Conservation (phyloP, 2,888 invertebrate genomes). For the Drosophila hawaiiensis region DNA sequence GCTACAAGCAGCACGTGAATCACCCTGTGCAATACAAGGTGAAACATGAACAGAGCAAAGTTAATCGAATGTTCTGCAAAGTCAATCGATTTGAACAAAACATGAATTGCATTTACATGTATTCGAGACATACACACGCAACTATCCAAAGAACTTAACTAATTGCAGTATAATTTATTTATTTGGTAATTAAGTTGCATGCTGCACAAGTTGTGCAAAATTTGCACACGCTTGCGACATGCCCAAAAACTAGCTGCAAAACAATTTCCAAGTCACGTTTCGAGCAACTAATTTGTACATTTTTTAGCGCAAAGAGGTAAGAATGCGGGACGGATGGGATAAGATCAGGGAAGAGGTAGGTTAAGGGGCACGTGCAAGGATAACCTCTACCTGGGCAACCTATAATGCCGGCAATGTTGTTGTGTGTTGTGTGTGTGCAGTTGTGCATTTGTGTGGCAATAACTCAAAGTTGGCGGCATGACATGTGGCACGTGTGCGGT, state of each 20-base stretch:
- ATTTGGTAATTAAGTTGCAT: slow-evolving; percentile 75
- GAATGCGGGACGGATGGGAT: slow-evolving; percentile 21
- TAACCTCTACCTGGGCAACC: slow-evolving; percentile 19
- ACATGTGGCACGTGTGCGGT: slow-evolving; percentile 78
- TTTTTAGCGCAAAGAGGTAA: slow-evolving; percentile 51
- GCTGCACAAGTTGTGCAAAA: slow-evolving; percentile 55
- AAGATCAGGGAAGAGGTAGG: slow-evolving; percentile 10
- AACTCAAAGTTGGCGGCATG: slow-evolving; percentile 70
- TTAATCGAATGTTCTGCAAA: slow-evolving; percentile 19
- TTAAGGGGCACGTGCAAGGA: neutral
- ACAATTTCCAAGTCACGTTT: slow-evolving; percentile 73
- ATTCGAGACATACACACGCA: neutral
- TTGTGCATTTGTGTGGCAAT: slow-evolving; percentile 44
- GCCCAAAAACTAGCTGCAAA: slow-evolving; percentile 44
- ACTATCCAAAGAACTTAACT: slow-evolving; percentile 44
- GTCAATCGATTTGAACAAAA: slow-evolving; percentile 17
- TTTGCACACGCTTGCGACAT: slow-evolving; percentile 28
- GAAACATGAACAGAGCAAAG: neutral
- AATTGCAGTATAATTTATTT: slow-evolving; percentile 75
- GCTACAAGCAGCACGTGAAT: slow-evolving; percentile 3
- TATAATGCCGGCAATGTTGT: slow-evolving; percentile 17
- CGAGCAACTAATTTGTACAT: slow-evolving; percentile 79
- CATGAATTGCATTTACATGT: slow-evolving; percentile 13
- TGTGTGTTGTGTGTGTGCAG: slow-evolving; percentile 2
- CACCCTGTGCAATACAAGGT: neutral